A percentile compares a stretch with the other conserved stretches of the same genome.
Conservation (phyloP, 2,888 invertebrate genomes). For the Anthrax anthrax region DNA sequence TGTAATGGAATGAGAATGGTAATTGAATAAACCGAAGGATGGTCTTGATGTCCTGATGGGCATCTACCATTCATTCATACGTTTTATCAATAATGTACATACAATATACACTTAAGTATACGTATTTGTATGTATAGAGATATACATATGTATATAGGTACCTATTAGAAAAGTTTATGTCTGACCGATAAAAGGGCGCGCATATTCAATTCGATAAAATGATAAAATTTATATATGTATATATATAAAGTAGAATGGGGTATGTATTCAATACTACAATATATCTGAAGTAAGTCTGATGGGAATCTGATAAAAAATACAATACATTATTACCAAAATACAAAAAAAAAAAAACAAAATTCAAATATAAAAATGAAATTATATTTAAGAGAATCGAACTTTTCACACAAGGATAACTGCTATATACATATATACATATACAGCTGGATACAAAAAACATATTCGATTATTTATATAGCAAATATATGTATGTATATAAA, state of each 20-base stretch:
- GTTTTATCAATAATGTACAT: too few relatives aligned
- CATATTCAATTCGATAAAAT: conserved; percentile 1
- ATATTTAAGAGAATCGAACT: neutral
- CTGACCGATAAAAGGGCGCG: conserved; percentile 9
- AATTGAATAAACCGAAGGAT: neutral
- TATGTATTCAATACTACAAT: neutral
- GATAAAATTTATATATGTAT: neutral
- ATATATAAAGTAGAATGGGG: neutral
- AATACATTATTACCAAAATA: too few relatives aligned
- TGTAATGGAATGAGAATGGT: too few relatives aligned
- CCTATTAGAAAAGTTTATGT: neutral
- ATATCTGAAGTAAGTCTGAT: neutral
- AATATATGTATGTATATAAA: too few relatives aligned
- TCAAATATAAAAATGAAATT: neutral
- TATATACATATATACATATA: too few relatives aligned
- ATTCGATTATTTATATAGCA: too few relatives aligned
- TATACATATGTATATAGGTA: too few relatives aligned
- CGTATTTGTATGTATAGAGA: too few relatives aligned
- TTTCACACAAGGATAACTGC: too few relatives aligned
- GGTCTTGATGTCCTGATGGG: neutral
- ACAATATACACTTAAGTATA: too few relatives aligned
- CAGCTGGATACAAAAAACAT: too few relatives aligned
- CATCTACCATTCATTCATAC: neutral
- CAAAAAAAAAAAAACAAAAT: neutral
- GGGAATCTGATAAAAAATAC: neutral